Base-by-base conservation (phyloP, 2,113 vertebrate genomes). In the Aldabrachelys gigantea region DNA sequence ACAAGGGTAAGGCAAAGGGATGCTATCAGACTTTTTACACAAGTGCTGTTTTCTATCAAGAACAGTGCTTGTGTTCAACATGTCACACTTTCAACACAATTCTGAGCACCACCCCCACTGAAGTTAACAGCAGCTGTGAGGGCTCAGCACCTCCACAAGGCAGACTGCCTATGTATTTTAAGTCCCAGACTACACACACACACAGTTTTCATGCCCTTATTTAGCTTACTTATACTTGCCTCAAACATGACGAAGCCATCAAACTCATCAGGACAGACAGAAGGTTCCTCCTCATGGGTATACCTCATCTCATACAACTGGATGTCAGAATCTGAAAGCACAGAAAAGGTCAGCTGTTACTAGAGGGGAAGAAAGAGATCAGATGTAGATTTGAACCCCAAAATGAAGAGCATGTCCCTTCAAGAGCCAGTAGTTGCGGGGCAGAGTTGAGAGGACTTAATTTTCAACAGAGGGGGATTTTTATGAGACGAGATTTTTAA, bases 261-360 rank as follows among this genome's bases (percentile, higher is more conserved):
- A 13, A 99, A 99, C 89, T 99, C 99, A 95, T 99, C 99, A 0
- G 98, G 97, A 92, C 99, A 99, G 95, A 98, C 94, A 0, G 98
- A 97, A 24, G 98, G 96, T 88, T 99, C 98, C 82, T 99, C 99
- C 6, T 98, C 98, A 1, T 98, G 98, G 95, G 98, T 97, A 84
- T 99, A 98, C 93, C 98, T 97, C 82, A 98, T 98, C 31, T 97
- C 93, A 89, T 98, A 99, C 75, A 99, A 97, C 90, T 98, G 99
- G 84, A 98, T 98, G 87, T 99, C 99, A 1, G 98, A 97, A 95
- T 99, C 99, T 99, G 98, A 14, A 91, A 86, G 81, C 72, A 85
- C 53, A 96, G 10, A 87, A 1, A 69, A 10, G 6, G 81, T 38
- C 19, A 22, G 6, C 4, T 22, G 14, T 96, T 41, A 91, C 82